phyloP scores from a whole-genome alignment of 2,797 vertebrate species.

The Chromis chromis region DNA sequence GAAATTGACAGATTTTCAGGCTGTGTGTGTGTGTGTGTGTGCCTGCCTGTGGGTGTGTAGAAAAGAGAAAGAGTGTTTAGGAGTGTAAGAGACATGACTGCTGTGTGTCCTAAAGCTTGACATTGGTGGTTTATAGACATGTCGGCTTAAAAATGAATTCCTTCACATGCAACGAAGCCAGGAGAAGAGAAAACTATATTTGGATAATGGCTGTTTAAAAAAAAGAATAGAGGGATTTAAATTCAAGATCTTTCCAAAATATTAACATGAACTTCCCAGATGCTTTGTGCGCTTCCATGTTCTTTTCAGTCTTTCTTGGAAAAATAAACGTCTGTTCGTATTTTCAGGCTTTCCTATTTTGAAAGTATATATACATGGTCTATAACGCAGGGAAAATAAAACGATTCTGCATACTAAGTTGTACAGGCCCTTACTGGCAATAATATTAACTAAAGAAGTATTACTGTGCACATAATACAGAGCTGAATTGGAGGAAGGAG shows the following conservation, averaged over 20 bases:
- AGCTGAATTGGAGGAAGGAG: constrained; percentile 44
- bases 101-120: constrained; percentile 74
- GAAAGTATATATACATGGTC: neutral
- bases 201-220: constrained; percentile 29
- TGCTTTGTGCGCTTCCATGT: constrained; percentile 14
- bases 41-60: constrained; percentile 22
- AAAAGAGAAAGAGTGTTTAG: constrained; percentile 36
- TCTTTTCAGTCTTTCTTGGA: constrained; percentile 11
- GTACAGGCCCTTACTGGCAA: neutral
- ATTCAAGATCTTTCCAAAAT: constrained; percentile 21
- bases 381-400: neutral
- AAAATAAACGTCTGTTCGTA: neutral
- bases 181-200: constrained; percentile 8
- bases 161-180: constrained; percentile 52
- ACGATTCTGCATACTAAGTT: neutral
- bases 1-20: constrained; percentile 93
- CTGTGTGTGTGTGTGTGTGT: constrained; percentile 31
- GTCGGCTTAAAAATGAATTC: constrained; percentile 67
- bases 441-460: constrained; percentile 24
- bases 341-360: constrained; percentile 6
- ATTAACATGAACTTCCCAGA: constrained; percentile 41
- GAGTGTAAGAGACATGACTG: constrained; percentile 67
- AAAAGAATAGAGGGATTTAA: neutral
- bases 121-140: constrained; percentile 78
- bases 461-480: constrained; percentile 13